phyloP scores from a whole-genome alignment of 2,797 vertebrate species.

The Columba guinea region DNA sequence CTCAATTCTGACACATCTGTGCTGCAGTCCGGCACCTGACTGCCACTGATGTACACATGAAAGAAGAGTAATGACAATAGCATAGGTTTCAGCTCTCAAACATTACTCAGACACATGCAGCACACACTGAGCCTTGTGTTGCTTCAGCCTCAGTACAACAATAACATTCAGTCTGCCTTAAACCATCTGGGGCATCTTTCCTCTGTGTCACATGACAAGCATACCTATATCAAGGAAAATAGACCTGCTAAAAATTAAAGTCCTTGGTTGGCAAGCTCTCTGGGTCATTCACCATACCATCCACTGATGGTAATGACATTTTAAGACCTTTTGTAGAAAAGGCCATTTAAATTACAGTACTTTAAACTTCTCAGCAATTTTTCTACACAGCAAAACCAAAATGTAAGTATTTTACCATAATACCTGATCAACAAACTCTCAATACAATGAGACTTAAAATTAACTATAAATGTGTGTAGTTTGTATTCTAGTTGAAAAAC shows the following conservation, averaged over 20 bases:
- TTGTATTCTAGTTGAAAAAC: neutral
- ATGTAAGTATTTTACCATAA: neutral
- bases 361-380: neutral
- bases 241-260: neutral
- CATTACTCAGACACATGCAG: neutral
- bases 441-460: neutral
- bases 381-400: neutral
- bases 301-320: neutral
- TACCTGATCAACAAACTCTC: neutral
- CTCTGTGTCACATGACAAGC: neutral
- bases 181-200: neutral
- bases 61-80: neutral
- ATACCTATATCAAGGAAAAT: accelerated
- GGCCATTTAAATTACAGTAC: neutral
- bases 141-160: neutral
- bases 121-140: neutral
- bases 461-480: neutral
- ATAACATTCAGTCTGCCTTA: neutral
- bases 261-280: neutral
- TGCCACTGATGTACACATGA: neutral
- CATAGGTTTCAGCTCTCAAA: neutral
- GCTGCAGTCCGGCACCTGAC: neutral
- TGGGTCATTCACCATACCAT: neutral
- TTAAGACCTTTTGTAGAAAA: neutral
- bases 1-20: neutral